Evolutionary conservation across 2,888 invertebrate species (phyloP), one percentile per base, ranked within the genome.

Genomic region (Hofmannophila pseudospretella): DNA sequence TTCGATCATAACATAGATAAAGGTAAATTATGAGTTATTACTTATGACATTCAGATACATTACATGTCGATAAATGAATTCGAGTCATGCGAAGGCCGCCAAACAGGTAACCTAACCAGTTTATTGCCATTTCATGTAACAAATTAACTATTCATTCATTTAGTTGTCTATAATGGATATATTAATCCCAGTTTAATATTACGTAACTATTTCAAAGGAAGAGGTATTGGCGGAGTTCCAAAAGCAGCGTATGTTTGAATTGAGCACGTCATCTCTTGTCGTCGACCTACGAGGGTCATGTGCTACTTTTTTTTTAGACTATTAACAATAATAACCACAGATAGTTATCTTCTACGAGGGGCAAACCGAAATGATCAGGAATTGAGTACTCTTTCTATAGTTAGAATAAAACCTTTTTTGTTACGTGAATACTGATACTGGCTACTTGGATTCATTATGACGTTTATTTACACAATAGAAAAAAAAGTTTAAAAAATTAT

Each of bases 31-130:
- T 40, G 42, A 16, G 3, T 16, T 16, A 16, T 4, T 16, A 16
- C 16, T n/a, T 4, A 16, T 16, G 5, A 39, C 41, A 41, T 44
- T 35, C 14, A 37, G 20, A 28, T 36, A 22, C 38, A 39, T 29
- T n/a, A 32, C 25, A 32, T 30, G 38, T 36, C 41, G 43, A 36
- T 39, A 33, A 48, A 46, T 45, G 39, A 44, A 44, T 50, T 44
- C 29, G 33, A 37, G 39, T 30, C 42, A 50, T 37, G 43, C 32
- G 41, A 42, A 46, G 47, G 43, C 34, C 38, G 32, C 32, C 25
- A 29, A 40, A 37, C 38, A 42, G 39, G 42, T 41, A 47, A 36
- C 25, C 30, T 16, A 20, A 34, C 27, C 11, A 12, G 32, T 32
- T 10, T 12, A 19, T 28, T 32, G 35, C 16, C 28, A 39, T 44